A percentile compares a stretch with the other conserved stretches of the same genome.
These are phyloP conservation scores for Gandaritis pyraliata DNA, from an alignment of 2,888 invertebrate genomes.

Conservation along the genomic window DNA sequence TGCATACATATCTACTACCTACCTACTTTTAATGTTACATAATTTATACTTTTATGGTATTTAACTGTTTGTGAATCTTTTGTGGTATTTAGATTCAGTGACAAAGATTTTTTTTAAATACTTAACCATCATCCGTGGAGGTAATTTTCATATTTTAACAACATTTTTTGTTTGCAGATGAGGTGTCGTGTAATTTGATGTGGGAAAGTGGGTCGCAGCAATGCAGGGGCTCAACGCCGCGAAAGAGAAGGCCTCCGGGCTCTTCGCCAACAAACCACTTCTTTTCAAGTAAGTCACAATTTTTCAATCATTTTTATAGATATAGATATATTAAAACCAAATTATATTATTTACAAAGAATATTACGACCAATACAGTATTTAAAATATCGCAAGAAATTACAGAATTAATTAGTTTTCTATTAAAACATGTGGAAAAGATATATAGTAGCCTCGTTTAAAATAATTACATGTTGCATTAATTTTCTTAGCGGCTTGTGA, in stretches of 20 bases:
- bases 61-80: not conserved
- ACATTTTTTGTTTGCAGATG: constrained; percentile 36
- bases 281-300: constrained; percentile 75
- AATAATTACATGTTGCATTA: too few relatives aligned
- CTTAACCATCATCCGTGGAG: not conserved
- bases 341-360: too few relatives aligned
- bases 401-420: too few relatives aligned
- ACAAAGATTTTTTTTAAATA: not conserved
- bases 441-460: too few relatives aligned
- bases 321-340: too few relatives aligned
- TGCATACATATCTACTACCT: constrained; percentile 18
- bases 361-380: too few relatives aligned
- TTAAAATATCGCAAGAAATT: too few relatives aligned
- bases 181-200: constrained; percentile 64
- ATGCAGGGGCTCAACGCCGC: constrained; percentile 82
- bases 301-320: too few relatives aligned
- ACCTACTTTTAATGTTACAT: constrained; percentile 21
- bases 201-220: constrained; percentile 61
- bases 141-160: not conserved
- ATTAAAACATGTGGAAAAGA: too few relatives aligned
- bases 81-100: not conserved
- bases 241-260: constrained; percentile 80
- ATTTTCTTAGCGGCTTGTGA: too few relatives aligned
- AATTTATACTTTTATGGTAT: not conserved
- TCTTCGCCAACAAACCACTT: constrained; percentile 78